Evolutionary conservation across 2,113 vertebrate genomes (phyloP).

Genomic region (Cinclus cinclus): DNA sequence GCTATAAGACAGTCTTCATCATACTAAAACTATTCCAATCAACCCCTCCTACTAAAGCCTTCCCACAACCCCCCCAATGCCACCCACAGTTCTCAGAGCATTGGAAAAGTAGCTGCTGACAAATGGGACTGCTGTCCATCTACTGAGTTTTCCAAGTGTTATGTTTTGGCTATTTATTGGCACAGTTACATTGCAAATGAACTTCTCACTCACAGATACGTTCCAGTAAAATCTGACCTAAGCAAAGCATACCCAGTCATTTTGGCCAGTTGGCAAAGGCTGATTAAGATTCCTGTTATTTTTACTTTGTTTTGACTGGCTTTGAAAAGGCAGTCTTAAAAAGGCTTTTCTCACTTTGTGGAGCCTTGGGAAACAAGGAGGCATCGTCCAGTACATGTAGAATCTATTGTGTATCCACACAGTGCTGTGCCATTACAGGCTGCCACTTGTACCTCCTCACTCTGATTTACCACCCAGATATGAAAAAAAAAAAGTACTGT

Average conservation of each 20-base stretch:
- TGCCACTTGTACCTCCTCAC: background rate
- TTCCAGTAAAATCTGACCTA: slow-evolving; percentile 48
- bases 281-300: slow-evolving; percentile 30
- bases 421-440: background rate
- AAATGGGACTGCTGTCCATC: background rate
- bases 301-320: slow-evolving; percentile 61
- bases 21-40: slow-evolving; percentile 27
- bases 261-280: slow-evolving; percentile 12
- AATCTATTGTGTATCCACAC: background rate
- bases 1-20: slow-evolving; percentile 24
- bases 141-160: slow-evolving; percentile 24
- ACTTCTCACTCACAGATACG: background rate
- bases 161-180: slow-evolving; percentile 38
- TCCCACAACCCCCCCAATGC: background rate
- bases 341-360: slow-evolving; percentile 24
- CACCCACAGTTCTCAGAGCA: background rate
- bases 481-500: background rate
- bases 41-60: background rate
- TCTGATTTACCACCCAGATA: background rate
- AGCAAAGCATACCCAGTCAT: background rate
- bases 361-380: background rate
- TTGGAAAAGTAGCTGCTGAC: slow-evolving; percentile 10
- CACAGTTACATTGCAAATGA: background rate
- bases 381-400: background rate
- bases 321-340: slow-evolving; percentile 18